A percentile compares a stretch with the other conserved stretches of the same genome.
Conservation (phyloP, 1,140 invertebrate species). For the Atta texana region DNA sequence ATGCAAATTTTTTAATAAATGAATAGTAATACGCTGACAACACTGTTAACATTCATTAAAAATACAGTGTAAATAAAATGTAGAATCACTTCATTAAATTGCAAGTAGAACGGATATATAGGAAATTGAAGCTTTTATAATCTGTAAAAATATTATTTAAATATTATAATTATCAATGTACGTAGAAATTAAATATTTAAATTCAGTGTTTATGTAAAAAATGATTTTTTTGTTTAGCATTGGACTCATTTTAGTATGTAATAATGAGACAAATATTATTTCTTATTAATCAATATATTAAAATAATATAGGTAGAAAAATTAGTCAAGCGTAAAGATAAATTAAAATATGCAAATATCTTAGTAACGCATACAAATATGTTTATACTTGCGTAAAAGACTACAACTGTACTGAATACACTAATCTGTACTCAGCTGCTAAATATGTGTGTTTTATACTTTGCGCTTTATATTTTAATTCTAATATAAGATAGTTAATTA, state of each 20-base stretch:
- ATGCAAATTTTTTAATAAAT: neutral
- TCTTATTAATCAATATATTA: too few relatives aligned
- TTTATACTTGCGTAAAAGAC: too few relatives aligned
- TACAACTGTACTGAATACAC: too few relatives aligned
- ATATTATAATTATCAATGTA: neutral
- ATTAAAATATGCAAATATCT: too few relatives aligned
- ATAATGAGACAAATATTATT: neutral
- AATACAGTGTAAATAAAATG: neutral
- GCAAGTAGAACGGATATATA: conserved; percentile 43
- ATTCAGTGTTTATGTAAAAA: neutral
- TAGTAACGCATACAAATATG: too few relatives aligned
- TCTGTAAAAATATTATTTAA: conserved; percentile 26
- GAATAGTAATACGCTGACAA: neutral
- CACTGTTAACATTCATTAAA: neutral
- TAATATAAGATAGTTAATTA: too few relatives aligned
- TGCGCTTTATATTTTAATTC: too few relatives aligned
- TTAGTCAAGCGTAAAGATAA: too few relatives aligned
- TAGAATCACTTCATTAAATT: conserved; percentile 1
- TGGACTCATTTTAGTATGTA: neutral
- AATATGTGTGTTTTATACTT: too few relatives aligned
- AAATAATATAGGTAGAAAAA: too few relatives aligned
- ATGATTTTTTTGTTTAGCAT: neutral
- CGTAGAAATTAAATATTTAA: neutral
- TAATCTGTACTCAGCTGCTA: too few relatives aligned
- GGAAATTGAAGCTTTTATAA: conserved; percentile 21